Evolutionary conservation across 2,888 invertebrate genomes (phyloP).

Genomic region (Empis livida): DNA sequence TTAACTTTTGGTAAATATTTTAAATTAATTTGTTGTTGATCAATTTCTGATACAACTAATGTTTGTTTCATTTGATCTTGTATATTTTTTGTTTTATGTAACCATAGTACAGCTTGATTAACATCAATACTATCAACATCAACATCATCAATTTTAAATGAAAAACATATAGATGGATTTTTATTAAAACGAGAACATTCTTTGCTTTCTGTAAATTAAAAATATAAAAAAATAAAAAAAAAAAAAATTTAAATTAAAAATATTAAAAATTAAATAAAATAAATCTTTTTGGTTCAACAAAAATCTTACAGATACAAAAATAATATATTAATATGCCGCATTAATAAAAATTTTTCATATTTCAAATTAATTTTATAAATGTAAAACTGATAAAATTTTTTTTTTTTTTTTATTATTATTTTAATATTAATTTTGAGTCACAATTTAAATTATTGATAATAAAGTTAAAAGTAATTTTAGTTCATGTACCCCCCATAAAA

Average conservation of each 20-base stretch:
- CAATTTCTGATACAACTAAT: constrained; percentile 65
- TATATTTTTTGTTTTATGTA: constrained; percentile 37
- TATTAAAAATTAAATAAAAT: too few relatives aligned
- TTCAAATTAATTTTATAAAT: too few relatives aligned
- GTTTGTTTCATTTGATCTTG: constrained; percentile 42
- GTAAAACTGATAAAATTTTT: too few relatives aligned
- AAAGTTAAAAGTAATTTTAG: too few relatives aligned
- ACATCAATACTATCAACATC: constrained; percentile 63
- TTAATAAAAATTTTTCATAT: too few relatives aligned
- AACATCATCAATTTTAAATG: constrained; percentile 60
- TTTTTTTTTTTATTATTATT: too few relatives aligned
- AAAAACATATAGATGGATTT: constrained; percentile 57
- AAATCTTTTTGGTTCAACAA: too few relatives aligned
- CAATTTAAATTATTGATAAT: too few relatives aligned
- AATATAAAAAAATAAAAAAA: background rate
- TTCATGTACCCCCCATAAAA: too few relatives aligned
- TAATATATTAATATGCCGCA: too few relatives aligned
- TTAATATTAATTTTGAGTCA: too few relatives aligned
- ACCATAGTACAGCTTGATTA: constrained; percentile 67
- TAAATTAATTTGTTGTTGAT: constrained; percentile 51
- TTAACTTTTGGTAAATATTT: constrained; percentile 65
- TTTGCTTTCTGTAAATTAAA: constrained; percentile 35
- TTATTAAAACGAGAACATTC: constrained; percentile 34
- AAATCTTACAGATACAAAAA: too few relatives aligned
- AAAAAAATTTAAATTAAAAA: background rate